phyloP scores from a whole-genome alignment of 2,797 vertebrate genomes.

The Cichlasoma orientale region DNA sequence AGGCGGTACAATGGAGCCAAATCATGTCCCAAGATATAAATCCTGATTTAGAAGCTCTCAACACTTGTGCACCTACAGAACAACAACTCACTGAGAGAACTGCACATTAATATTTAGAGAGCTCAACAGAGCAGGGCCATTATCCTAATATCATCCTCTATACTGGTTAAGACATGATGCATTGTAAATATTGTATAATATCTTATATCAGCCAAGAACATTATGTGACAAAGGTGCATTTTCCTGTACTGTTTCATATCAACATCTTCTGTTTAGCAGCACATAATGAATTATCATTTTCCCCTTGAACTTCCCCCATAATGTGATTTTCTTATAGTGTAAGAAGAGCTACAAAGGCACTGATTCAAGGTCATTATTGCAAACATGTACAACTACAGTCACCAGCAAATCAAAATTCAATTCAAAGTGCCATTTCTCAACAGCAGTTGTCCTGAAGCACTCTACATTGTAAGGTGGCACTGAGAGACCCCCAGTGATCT shows the following conservation, averaged over 20 bases:
- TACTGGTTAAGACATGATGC: background rate
- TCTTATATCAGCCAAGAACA: background rate
- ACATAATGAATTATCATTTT: background rate
- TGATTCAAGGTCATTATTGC: background rate
- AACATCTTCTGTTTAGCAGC: background rate
- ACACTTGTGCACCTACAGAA: background rate
- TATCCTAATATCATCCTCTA: slow-evolving; percentile 3
- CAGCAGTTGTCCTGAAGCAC: too few relatives aligned
- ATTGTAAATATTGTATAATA: background rate
- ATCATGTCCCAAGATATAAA: slow-evolving; percentile 82
- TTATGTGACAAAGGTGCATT: background rate
- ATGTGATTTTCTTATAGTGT: background rate
- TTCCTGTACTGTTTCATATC: background rate
- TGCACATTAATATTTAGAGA: background rate
- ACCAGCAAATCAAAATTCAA: background rate
- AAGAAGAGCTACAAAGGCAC: background rate
- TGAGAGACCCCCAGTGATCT: background rate
- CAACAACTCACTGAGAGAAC: background rate
- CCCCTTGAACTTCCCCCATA: background rate
- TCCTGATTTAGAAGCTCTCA: background rate
- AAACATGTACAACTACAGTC: background rate
- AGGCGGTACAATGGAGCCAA: slow-evolving; percentile 75
- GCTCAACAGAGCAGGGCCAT: background rate
- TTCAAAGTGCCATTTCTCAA: background rate
- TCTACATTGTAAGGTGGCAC: background rate